Conservation (phyloP, 1,140 invertebrate species). For the Trissolcus basalis region DNA sequence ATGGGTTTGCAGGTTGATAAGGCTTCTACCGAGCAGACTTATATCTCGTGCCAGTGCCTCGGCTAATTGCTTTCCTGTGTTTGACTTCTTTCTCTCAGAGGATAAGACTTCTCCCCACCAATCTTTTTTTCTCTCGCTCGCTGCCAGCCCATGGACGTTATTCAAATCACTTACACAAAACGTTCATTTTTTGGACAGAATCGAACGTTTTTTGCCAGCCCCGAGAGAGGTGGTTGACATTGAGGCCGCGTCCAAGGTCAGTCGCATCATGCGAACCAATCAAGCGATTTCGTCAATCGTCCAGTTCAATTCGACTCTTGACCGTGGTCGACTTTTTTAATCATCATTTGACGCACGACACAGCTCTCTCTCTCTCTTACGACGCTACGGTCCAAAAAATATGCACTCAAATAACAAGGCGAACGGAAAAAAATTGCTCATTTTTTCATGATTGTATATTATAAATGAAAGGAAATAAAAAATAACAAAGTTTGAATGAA, state of each 20-base stretch:
- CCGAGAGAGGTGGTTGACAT: slow-evolving; percentile 7
- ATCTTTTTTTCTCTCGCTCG: slow-evolving; percentile 29
- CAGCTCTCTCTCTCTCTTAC: no score
- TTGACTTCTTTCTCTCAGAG: slow-evolving; percentile 66
- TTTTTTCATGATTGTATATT: no score
- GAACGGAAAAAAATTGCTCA: neutral
- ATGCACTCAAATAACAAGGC: no score
- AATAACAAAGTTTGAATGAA: no score
- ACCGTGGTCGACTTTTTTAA: slow-evolving; percentile 45
- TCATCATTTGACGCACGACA: slow-evolving; percentile 56
- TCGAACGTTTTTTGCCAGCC: neutral
- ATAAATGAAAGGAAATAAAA: no score
- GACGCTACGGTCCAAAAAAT: no score
- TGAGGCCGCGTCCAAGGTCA: slow-evolving; percentile 14
- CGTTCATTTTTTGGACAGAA: slow-evolving; percentile 11
- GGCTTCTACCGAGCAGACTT: slow-evolving; percentile 59
- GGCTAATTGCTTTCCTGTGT: slow-evolving; percentile 77
- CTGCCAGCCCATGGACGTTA: slow-evolving; percentile 4
- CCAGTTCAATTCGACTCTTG: slow-evolving; percentile 7
- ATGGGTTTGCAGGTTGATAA: slow-evolving; percentile 65
- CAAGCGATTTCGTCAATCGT: slow-evolving; percentile 8
- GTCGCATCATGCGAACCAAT: neutral
- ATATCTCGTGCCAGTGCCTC: slow-evolving; percentile 69
- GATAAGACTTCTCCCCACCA: slow-evolving; percentile 64
- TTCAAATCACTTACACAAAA: slow-evolving; percentile 19